These are phyloP conservation scores for Sclerodermus sp. DNA, from an alignment of 2,888 invertebrate genomes.

Conservation along the genomic window DNA sequence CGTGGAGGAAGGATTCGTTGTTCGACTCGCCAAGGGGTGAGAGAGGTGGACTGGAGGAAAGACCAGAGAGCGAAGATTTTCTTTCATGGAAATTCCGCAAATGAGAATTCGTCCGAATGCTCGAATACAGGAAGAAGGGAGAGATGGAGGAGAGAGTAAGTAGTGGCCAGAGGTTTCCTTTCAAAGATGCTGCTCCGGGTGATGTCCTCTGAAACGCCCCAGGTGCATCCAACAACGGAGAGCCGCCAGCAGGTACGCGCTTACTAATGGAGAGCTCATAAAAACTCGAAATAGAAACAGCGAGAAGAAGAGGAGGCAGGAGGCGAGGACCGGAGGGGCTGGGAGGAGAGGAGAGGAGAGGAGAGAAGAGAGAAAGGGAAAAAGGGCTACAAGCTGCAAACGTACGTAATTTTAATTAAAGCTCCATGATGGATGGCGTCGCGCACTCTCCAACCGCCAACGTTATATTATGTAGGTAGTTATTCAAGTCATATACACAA, in stretches of 20 bases:
- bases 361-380: conserved; percentile 10
- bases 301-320: background rate
- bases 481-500: conserved; percentile 52
- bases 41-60: no score
- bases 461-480: conserved; percentile 49
- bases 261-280: conserved; percentile 53
- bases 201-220: conserved; percentile 12
- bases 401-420: conserved; percentile 57
- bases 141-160: background rate
- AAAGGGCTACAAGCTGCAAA: conserved; percentile 29
- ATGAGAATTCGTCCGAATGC: conserved; percentile 38
- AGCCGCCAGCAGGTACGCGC: conserved; percentile 13
- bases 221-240: conserved; percentile 10
- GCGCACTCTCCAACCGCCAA: conserved; percentile 30
- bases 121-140: background rate
- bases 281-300: conserved; percentile 47
- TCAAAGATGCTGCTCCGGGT: conserved; percentile 38
- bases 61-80: conserved; percentile 25
- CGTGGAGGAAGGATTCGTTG: no score
- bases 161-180: conserved; percentile 19
- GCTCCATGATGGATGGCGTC: conserved; percentile 44
- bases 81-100: conserved; percentile 44
- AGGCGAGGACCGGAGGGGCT: no score
- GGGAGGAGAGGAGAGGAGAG: conserved; percentile 4
- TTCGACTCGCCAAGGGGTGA: no score